Percentiles rank a stretch among this genome's conserved stretches.
These are phyloP conservation scores for Hippocampus kuda DNA, from an alignment of 2,797 vertebrate species.

Conservation along the genomic window DNA sequence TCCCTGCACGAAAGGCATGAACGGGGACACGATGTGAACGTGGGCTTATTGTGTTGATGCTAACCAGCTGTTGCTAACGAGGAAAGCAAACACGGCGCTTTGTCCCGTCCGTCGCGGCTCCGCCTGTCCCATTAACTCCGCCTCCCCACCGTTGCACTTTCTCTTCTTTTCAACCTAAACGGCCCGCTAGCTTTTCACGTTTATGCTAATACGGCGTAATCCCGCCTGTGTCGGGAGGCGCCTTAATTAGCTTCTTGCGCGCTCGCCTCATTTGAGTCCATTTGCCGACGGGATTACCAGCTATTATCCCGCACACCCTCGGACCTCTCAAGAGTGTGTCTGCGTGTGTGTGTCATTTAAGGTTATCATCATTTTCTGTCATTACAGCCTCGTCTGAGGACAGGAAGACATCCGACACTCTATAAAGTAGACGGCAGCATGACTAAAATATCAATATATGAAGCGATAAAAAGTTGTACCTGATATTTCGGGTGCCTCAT, in stretches of 20 bases:
- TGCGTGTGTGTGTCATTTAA: slow-evolving; percentile 49
- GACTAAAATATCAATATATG: neutral
- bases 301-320: slow-evolving; percentile 56
- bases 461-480: neutral
- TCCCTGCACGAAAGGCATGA: neutral
- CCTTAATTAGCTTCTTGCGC: slow-evolving; percentile 78
- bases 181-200: slow-evolving; percentile 62
- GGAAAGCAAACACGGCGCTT: slow-evolving; percentile 34
- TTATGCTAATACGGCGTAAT: slow-evolving; percentile 75
- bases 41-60: neutral
- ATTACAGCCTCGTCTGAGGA: slow-evolving; percentile 55
- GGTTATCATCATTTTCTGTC: slow-evolving; percentile 63
- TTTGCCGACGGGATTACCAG: slow-evolving; percentile 75
- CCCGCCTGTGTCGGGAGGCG: slow-evolving; percentile 73
- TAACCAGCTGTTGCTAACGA: slow-evolving; percentile 44
- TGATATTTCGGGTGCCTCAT: neutral
- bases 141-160: slow-evolving; percentile 36
- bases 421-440: neutral
- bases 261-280: slow-evolving; percentile 66
- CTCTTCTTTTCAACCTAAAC: slow-evolving; percentile 53
- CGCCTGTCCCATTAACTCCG: slow-evolving; percentile 18
- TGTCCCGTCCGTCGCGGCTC: slow-evolving; percentile 22
- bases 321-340: slow-evolving; percentile 62
- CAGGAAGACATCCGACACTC: slow-evolving; percentile 27
- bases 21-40: neutral